Evolutionary conservation across 2,113 vertebrate genomes (phyloP).

Genomic region (Ibidorhyncha struthersii): DNA sequence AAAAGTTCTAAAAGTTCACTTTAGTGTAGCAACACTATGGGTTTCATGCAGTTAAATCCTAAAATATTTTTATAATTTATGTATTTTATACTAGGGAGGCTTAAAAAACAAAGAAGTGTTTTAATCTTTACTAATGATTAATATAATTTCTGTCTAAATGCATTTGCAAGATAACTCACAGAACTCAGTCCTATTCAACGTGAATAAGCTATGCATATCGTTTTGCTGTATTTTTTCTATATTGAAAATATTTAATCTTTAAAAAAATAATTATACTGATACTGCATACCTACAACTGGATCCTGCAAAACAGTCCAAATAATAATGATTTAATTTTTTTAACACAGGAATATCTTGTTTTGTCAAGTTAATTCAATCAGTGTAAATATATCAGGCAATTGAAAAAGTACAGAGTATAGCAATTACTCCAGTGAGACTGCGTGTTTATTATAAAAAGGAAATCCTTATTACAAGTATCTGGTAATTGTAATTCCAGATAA

Average conservation of each 20-base stretch:
- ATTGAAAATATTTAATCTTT: neutral
- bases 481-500: neutral
- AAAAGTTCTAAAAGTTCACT: neutral
- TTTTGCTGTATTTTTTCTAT: neutral
- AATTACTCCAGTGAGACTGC: neutral
- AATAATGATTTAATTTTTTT: neutral
- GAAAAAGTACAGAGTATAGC: neutral
- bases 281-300: neutral
- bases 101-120: neutral
- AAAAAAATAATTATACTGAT: neutral
- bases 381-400: neutral
- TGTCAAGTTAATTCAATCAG: neutral
- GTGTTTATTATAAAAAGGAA: neutral
- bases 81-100: neutral
- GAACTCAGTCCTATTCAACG: neutral
- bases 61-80: neutral
- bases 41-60: neutral
- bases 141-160: neutral
- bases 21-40: neutral
- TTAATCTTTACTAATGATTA: neutral
- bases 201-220: neutral
- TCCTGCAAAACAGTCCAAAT: neutral
- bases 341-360: neutral
- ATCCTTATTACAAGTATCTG: slow-evolving; percentile 10
- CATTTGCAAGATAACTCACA: neutral